Conservation (phyloP, 2,113 vertebrate genomes). For the Campylomormyrus numenius region DNA sequence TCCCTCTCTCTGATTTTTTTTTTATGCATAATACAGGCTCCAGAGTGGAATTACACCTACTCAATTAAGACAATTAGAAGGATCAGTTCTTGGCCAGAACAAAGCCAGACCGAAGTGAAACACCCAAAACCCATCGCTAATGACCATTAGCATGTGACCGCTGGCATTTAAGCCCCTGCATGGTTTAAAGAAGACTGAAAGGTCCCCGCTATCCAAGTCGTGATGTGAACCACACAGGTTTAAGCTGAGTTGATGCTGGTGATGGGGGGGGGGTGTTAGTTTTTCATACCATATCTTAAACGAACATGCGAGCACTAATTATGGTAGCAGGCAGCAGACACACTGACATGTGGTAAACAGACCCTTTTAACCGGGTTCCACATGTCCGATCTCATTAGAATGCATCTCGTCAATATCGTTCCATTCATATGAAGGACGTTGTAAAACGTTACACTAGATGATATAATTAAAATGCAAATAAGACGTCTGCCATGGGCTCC, state of each 20-base stretch:
- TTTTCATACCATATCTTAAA: not conserved
- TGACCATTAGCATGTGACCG: not conserved
- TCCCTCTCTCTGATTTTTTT: not conserved
- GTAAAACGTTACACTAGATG: not conserved
- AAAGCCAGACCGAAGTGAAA: not conserved
- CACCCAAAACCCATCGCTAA: not conserved
- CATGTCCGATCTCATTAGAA: not conserved
- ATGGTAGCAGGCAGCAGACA: not conserved
- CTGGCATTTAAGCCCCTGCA: not conserved
- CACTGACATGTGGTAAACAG: not conserved
- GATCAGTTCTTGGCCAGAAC: not conserved
- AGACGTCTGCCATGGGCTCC: not conserved
- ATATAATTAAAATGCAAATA: slow-evolving; percentile 10
- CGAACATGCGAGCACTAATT: not conserved
- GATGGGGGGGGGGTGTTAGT: not conserved
- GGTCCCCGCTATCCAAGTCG: not conserved
- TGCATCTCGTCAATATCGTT: not conserved
- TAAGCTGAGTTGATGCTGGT: not conserved
- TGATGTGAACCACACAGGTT: not conserved
- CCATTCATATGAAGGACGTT: not conserved
- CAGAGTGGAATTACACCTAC: not conserved
- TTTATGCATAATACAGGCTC: not conserved
- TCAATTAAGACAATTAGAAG: not conserved
- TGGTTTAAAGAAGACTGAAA: not conserved
- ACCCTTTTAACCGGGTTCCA: not conserved